Conservation (phyloP, 2,113 vertebrate species). For the Crotophaga sulcirostris region DNA sequence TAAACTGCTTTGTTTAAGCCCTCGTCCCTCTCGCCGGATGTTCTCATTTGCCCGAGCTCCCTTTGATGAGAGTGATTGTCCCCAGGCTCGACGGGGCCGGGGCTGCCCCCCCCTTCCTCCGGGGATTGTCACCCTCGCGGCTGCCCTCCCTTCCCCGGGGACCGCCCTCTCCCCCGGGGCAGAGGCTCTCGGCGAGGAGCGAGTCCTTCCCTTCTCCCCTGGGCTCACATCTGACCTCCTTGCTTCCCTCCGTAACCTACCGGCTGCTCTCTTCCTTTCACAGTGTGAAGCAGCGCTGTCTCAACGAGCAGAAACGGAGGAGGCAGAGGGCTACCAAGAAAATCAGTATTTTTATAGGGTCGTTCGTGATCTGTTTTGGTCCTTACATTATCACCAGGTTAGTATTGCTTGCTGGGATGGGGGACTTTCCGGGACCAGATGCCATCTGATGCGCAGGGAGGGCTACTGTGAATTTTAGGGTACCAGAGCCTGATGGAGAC, state of each 20-base stretch:
- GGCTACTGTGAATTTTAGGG: background rate
- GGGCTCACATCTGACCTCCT: background rate
- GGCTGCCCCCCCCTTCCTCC: background rate
- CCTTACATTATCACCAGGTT: slow-evolving; percentile 83
- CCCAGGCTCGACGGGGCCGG: background rate
- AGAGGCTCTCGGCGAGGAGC: background rate
- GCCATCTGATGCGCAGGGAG: background rate
- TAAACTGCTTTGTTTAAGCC: background rate
- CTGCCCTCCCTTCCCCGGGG: background rate
- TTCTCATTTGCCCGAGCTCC: background rate
- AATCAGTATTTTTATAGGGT: slow-evolving; percentile 83
- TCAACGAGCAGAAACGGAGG: slow-evolving; percentile 79
- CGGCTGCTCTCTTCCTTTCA: slow-evolving; percentile 6
- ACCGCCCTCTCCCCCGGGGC: too few relatives aligned
- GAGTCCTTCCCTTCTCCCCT: background rate
- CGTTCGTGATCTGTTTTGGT: slow-evolving; percentile 83
- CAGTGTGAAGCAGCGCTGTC: slow-evolving; percentile 82
- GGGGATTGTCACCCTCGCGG: background rate
- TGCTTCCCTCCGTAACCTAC: background rate
- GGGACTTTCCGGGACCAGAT: background rate
- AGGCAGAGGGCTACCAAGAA: slow-evolving; percentile 78
- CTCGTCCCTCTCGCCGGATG: background rate
- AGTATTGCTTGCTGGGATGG: background rate
- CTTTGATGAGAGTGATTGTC: background rate
- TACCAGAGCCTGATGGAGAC: background rate